Conservation (phyloP, 2,797 vertebrate species). For the Lacerta viridis region DNA sequence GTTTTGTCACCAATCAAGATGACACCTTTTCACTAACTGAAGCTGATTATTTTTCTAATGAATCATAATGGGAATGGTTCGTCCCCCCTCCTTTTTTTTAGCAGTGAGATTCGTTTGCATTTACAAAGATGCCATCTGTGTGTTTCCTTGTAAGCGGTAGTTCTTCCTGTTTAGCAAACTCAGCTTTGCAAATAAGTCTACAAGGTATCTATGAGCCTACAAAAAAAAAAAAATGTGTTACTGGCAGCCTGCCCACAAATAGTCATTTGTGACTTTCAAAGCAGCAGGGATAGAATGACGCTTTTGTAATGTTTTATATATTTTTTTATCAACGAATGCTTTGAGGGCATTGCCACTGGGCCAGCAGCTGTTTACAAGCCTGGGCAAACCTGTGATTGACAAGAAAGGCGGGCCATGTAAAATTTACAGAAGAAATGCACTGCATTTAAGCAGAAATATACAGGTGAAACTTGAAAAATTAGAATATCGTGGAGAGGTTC, state of each 20-base stretch:
- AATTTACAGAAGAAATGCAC: background rate
- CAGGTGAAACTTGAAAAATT: no score
- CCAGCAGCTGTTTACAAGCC: background rate
- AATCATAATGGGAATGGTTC: background rate
- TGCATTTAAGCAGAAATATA: background rate
- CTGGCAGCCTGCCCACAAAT: background rate
- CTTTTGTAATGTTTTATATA: background rate
- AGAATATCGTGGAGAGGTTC: no score
- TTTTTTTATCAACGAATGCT: background rate
- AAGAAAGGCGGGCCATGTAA: background rate
- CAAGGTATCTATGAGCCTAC: background rate
- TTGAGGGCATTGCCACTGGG: background rate
- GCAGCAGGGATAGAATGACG: background rate
- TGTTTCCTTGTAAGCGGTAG: background rate
- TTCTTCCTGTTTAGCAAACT: background rate
- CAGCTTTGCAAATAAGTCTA: slow-evolving; percentile 10
- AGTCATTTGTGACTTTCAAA: slow-evolving; percentile 5
- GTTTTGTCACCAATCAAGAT: background rate
- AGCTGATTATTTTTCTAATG: background rate
- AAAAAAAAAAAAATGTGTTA: background rate
- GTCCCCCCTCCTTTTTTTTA: background rate
- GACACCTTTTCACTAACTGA: background rate
- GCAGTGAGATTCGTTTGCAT: slow-evolving; percentile 2
- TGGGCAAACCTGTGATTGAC: background rate
- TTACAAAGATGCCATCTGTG: slow-evolving; percentile 1